Base-by-base conservation (phyloP, 2,113 vertebrate species). In the Hiodon tergisus region DNA sequence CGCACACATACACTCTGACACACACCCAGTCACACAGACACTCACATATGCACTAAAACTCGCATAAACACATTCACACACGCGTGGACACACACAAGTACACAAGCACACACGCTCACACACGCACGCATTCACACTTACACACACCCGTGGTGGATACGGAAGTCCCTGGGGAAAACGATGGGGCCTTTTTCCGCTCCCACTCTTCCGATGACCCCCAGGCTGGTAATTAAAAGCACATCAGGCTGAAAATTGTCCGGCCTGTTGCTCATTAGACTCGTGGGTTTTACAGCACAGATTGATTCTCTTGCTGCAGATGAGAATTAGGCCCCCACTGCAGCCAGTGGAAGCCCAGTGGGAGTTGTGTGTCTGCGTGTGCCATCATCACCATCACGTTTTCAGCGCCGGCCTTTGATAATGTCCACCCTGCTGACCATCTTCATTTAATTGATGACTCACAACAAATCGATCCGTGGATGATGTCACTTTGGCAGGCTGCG, bases 141-240 rank as follows among this genome's bases (percentile, higher is more conserved):
- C 2, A 7, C 4, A 62, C 60, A 62, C 47, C 13, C 55, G 46
- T 4, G 50, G 55, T 16, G 3, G 78, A 79, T 60, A 73, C 78
- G 63, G 73, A 63, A 83, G 58, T 67, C 76, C 76, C 75, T 85
- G 81, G 17, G 48, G 76, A 81, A 86, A 87, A 76, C 68, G 51
- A 4, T 74, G 76, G 58, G 11, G 62, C 51, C 59, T 51, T 57
- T 55, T 67, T 17, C 8, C 13, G 67, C 57, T 71, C 77, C 76
- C 76, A 31, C 60, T 2, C 70, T 70, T 75, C 63, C 71, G 73
- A 81, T 76, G 79, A 78, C 83, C 82, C 78, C 54, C 63, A 79
- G 80, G 81, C 83, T 75, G 81, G 81, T 86, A 85, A 88, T 89
- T 89, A 87, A 87, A 88, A 84, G 84, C 81, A 83, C 83, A 84